Conservation (phyloP, 1,140 invertebrate genomes). For the Meloidogyne exigua region DNA sequence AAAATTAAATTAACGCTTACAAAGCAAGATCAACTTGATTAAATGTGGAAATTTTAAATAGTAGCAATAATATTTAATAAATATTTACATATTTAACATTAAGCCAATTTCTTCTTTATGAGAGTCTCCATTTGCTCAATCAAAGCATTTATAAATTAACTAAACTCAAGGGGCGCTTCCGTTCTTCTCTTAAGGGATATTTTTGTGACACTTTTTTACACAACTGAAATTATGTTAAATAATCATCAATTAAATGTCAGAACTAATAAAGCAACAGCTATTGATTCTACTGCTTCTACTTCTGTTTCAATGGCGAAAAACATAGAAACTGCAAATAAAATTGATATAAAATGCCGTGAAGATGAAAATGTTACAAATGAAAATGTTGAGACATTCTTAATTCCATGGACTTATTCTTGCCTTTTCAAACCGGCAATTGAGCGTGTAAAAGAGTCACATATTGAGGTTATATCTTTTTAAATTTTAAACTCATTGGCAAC, state of each 20-base stretch:
- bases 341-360: background rate
- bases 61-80: no score
- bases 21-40: background rate
- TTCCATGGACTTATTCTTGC: constrained; percentile 58
- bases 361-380: background rate
- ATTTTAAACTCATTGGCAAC: background rate
- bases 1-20: no score
- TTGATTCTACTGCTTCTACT: background rate
- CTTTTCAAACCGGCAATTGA: constrained; percentile 51
- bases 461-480: constrained; percentile 18
- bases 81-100: no score
- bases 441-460: constrained; percentile 41
- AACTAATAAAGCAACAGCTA: background rate
- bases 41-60: background rate
- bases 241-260: background rate
- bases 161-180: no score
- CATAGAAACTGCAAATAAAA: background rate
- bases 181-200: no score
- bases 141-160: no score
- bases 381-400: constrained; percentile 54
- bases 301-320: background rate
- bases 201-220: no score
- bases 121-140: no score
- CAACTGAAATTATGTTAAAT: background rate
- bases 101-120: no score